These are phyloP conservation scores for Cyanoramphus novaezelandiae DNA, from an alignment of 2,113 vertebrate genomes.

Conservation along the genomic window DNA sequence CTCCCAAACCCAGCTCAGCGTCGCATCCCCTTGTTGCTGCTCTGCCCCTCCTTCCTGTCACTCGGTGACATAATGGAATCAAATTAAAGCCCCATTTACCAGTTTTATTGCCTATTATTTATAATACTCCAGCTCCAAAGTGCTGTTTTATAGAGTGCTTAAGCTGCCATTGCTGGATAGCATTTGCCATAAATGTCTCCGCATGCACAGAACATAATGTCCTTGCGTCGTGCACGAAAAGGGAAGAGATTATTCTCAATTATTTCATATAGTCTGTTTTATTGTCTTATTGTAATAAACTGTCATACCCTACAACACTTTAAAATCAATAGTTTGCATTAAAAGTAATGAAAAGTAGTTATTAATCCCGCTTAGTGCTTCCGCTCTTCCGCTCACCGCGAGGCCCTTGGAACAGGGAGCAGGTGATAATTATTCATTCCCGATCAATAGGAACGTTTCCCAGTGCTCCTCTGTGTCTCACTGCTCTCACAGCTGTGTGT, in stretches of 20 bases:
- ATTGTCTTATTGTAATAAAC: constrained; percentile 83
- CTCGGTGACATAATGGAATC: constrained; percentile 78
- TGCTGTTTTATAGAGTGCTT: constrained; percentile 84
- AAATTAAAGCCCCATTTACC: constrained; percentile 83
- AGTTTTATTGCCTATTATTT: constrained; percentile 82
- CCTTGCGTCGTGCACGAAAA: constrained; percentile 59
- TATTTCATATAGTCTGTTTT: constrained; percentile 81
- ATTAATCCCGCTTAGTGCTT: constrained; percentile 79
- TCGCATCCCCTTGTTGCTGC: not conserved
- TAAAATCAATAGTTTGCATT: constrained; percentile 85
- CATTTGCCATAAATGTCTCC: constrained; percentile 79
- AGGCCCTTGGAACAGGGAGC: constrained; percentile 54
- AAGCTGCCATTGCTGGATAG: constrained; percentile 79
- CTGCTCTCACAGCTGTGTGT: not conserved
- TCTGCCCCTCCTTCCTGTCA: constrained; percentile 65
- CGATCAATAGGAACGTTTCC: constrained; percentile 74
- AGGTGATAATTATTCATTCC: constrained; percentile 76
- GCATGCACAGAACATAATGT: constrained; percentile 72
- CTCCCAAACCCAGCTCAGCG: not conserved
- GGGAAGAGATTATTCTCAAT: constrained; percentile 81
- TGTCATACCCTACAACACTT: constrained; percentile 75
- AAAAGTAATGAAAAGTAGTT: constrained; percentile 80
- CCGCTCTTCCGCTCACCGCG: constrained; percentile 67
- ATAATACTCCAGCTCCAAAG: constrained; percentile 79
- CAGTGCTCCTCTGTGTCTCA: constrained; percentile 5